Conservation (phyloP, 1,140 invertebrate species). For the Bicyclus anynana region DNA sequence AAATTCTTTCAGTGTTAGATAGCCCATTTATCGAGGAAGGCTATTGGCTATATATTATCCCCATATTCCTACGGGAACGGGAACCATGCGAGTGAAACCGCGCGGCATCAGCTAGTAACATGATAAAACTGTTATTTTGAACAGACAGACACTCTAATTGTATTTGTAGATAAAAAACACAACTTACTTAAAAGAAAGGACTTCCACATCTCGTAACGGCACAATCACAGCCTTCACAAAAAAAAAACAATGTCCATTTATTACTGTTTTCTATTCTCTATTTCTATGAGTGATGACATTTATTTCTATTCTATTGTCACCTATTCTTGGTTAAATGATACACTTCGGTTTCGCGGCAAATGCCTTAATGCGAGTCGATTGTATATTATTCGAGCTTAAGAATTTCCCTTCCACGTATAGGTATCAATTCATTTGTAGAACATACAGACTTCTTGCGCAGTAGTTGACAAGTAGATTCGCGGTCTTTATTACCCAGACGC, state of each 20-base stretch:
- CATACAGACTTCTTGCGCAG: no score
- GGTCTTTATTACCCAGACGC: no score
- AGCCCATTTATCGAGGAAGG: no score
- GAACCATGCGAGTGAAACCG: no score
- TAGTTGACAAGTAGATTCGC: no score
- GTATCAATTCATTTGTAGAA: no score
- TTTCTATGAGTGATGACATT: not conserved
- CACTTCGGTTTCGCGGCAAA: constrained; percentile 13
- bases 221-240: constrained; percentile 18
- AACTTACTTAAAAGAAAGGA: constrained; percentile 20
- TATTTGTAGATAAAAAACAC: not conserved
- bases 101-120: no score
- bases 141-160: no score
- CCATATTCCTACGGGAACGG: no score
- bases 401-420: constrained; percentile 13
- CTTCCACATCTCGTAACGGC: constrained; percentile 21
- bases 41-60: no score
- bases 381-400: constrained; percentile 6
- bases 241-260: constrained; percentile 3
- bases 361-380: constrained; percentile 11
- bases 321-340: not conserved
- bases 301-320: not conserved
- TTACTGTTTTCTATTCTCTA: constrained; percentile 7
- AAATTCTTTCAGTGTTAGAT: no score
- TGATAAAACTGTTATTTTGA: no score